Conservation (phyloP, 2,113 vertebrate species). For the Tympanuchus pallidicinctus region DNA sequence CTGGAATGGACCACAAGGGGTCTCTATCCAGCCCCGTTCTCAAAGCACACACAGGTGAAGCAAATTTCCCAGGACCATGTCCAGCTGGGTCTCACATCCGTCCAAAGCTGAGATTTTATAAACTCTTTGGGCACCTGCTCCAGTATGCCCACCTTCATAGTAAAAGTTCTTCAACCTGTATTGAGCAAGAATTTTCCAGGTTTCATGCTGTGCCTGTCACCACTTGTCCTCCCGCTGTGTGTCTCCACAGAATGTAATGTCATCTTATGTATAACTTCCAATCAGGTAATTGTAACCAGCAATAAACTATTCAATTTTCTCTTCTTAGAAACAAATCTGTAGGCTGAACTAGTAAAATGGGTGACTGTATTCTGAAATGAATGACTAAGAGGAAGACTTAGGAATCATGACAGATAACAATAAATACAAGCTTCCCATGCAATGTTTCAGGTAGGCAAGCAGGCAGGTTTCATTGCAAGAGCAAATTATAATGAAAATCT, state of each 20-base stretch:
- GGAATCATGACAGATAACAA: neutral
- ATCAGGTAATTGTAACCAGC: neutral
- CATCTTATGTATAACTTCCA: neutral
- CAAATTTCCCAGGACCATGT: neutral
- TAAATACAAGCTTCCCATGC: neutral
- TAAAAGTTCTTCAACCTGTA: neutral
- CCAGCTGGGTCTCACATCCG: neutral
- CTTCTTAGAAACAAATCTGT: neutral
- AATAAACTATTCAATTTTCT: neutral
- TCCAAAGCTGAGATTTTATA: neutral
- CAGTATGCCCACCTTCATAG: neutral
- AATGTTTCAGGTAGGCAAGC: neutral
- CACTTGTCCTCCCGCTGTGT: neutral
- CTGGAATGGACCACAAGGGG: neutral
- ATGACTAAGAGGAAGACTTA: neutral
- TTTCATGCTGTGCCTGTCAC: neutral
- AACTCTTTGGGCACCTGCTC: neutral
- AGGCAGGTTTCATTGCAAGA: neutral
- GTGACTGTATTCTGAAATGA: neutral
- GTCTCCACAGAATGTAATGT: neutral
- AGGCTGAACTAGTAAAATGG: neutral
- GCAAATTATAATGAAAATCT: neutral
- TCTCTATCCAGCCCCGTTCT: neutral
- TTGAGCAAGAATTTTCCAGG: neutral
- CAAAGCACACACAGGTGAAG: neutral